Percentiles rank a stretch among this genome's conserved stretches.
phyloP scores from a whole-genome alignment of 2,888 invertebrate genomes.

The Nebria salina region DNA sequence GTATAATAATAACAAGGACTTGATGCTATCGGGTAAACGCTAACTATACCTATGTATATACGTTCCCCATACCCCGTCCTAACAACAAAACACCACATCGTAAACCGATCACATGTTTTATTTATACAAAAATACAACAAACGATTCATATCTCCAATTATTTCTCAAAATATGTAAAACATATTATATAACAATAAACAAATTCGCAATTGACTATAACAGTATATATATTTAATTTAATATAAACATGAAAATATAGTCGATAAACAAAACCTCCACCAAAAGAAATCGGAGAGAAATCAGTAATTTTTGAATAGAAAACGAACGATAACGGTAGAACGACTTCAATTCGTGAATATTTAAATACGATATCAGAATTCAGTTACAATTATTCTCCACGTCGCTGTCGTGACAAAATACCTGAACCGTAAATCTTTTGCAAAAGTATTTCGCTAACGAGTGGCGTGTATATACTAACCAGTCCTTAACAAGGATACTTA shows the following conservation, averaged over 20 bases:
- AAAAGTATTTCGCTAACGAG: conserved; percentile 41
- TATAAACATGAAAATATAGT: too few relatives aligned
- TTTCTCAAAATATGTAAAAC: neutral
- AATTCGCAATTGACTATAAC: too few relatives aligned
- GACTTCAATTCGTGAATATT: conserved; percentile 13
- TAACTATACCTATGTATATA: neutral
- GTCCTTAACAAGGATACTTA: too few relatives aligned
- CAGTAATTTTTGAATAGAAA: too few relatives aligned
- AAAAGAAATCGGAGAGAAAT: too few relatives aligned
- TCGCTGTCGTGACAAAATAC: conserved; percentile 31
- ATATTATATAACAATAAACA: too few relatives aligned
- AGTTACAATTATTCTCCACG: conserved; percentile 21
- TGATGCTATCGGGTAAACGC: conserved; percentile 22
- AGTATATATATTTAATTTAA: too few relatives aligned
- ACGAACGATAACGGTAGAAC: too few relatives aligned
- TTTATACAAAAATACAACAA: neutral
- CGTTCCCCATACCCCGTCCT: neutral
- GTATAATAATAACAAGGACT: conserved; percentile 39
- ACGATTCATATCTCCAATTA: neutral
- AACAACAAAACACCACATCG: neutral
- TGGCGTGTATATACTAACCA: conserved; percentile 2
- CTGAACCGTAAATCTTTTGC: conserved; percentile 43
- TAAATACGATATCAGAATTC: conserved; percentile 32
- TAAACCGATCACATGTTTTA: neutral
- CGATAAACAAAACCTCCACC: too few relatives aligned